These are phyloP conservation scores for Dynastes tityus DNA, from an alignment of 2,888 invertebrate species.

Conservation along the genomic window DNA sequence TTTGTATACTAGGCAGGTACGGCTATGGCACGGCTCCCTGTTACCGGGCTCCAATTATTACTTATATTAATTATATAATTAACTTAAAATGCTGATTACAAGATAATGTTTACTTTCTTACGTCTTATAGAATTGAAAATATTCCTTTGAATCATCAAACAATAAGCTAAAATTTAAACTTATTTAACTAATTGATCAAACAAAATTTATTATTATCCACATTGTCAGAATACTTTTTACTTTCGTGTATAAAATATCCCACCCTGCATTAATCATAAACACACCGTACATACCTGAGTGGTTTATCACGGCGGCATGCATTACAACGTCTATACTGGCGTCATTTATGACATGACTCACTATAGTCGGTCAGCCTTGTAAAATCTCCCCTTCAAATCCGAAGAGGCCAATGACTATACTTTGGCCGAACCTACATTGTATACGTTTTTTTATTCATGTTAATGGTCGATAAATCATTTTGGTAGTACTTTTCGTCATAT, in stretches of 20 bases:
- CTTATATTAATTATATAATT: too few relatives aligned
- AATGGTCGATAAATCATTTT: not conserved
- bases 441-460: constrained; percentile 12
- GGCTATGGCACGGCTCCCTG: too few relatives aligned
- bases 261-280: constrained; percentile 38
- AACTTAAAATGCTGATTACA: too few relatives aligned
- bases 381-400: constrained; percentile 45
- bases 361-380: constrained; percentile 24
- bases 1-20: too few relatives aligned
- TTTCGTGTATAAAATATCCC: not conserved
- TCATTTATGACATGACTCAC: constrained; percentile 44
- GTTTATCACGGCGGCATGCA: constrained; percentile 32
- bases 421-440: constrained; percentile 20
- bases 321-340: constrained; percentile 30
- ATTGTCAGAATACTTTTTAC: too few relatives aligned
- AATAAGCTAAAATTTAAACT: too few relatives aligned
- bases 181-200: not conserved
- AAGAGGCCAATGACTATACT: constrained; percentile 35
- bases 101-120: not conserved
- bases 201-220: not conserved
- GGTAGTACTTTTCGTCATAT: not conserved
- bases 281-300: constrained; percentile 28
- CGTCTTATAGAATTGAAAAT: not conserved
- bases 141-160: too few relatives aligned
- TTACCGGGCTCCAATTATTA: too few relatives aligned